Percentiles rank a stretch among this genome's conserved stretches.
Conservation (phyloP, 2,888 invertebrate species). For the Cactoblastis cactorum region DNA sequence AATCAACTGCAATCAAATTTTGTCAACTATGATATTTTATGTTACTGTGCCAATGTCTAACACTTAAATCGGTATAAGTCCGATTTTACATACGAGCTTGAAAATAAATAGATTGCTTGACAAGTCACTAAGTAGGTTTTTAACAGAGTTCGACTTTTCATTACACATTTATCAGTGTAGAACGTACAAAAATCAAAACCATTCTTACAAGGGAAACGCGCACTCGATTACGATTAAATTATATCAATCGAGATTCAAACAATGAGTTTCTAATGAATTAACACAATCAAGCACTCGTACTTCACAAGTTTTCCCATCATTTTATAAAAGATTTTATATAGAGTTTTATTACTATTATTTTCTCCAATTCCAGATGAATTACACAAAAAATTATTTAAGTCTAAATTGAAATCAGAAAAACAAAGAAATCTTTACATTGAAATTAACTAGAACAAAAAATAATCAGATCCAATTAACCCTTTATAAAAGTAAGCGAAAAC, state of each 20-base stretch:
- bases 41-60: background rate
- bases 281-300: background rate
- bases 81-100: background rate
- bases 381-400: too few species aligned
- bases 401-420: too few species aligned
- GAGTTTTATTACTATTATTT: too few species aligned
- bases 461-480: background rate
- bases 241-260: conserved; percentile 8
- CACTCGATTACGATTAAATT: conserved; percentile 7
- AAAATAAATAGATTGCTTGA: background rate
- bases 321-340: background rate
- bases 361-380: too few species aligned
- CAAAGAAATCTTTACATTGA: too few species aligned
- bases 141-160: background rate
- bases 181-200: background rate
- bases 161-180: background rate
- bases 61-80: background rate
- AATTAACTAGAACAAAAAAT: too few species aligned
- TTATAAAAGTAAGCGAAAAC: background rate
- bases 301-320: background rate
- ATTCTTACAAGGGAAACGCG: background rate
- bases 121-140: background rate
- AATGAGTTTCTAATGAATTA: conserved; percentile 1
- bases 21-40: conserved; percentile 11
- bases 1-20: background rate